Base-by-base conservation (phyloP, 2,888 invertebrate species). In the Philereme vetulata region DNA sequence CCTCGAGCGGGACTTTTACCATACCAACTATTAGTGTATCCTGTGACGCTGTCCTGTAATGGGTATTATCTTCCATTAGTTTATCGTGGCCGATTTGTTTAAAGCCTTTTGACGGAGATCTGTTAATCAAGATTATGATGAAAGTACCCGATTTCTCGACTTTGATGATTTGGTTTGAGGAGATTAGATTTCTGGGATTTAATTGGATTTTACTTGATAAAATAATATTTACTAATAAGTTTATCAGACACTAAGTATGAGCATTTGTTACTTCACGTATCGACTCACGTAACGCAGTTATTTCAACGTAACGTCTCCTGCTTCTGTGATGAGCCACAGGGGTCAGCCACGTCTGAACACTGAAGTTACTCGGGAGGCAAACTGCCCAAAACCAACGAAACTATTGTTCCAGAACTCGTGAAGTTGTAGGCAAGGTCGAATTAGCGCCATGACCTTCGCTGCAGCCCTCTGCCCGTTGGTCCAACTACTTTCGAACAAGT, bases 401-500 rank as follows among this genome's bases (percentile, higher is more conserved):
- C 76, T 76, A 74, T 72, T 72, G 75, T 76, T 74, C 62, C 71
- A 71, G 75, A 79, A 75, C 77, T 77, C 78, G 78, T 72, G 76
- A 89, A 90, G 81, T 90, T 88, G 82, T 81, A 79, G 81, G 83
- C 90, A 90, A 92, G 91, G 91, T 90, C 89, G 81, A 90, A 88
- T 90, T 90, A 90, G 80, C 84, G 85, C 84, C 89, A 87, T 87
- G 91, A 91, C 91, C 91, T 86, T 86, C 85, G 80, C 80, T 89
- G 88, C 89, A 88, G 82, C 86, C 89, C 87, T 84, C 85, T 82
- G 84, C 74, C 80, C 75, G 40, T 58, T 84, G 85, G 88, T 80
- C 87, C 88, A 88, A 91, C 86, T 91, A 91, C 90, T 91, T 88
- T 86, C 75, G 83, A 91, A 92, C 91, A 92, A 92, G 90, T 92